These are phyloP conservation scores for Notiomystis cincta DNA, from an alignment of 2,113 vertebrate genomes.

Conservation along the genomic window DNA sequence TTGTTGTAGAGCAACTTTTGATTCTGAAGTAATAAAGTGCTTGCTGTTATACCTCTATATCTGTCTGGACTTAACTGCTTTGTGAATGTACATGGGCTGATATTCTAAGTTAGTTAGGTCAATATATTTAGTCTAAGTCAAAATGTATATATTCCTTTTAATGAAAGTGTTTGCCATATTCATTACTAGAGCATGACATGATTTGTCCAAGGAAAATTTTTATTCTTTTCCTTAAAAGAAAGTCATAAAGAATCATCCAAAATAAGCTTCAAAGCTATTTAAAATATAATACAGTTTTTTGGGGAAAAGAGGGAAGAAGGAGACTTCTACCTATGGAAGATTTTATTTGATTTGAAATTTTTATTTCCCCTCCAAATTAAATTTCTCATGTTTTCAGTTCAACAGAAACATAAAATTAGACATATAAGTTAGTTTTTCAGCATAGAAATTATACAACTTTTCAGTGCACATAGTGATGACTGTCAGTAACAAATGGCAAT, in stretches of 20 bases:
- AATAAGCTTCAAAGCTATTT: neutral
- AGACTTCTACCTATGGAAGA: neutral
- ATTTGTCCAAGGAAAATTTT: neutral
- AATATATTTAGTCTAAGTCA: neutral
- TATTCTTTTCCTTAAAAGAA: neutral
- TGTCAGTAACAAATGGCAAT: neutral
- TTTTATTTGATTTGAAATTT: neutral
- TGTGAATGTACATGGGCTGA: neutral
- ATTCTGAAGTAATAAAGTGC: neutral
- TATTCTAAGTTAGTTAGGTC: neutral
- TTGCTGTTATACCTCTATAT: neutral
- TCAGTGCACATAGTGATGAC: neutral
- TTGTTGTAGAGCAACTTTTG: neutral
- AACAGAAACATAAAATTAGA: neutral
- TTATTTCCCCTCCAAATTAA: neutral
- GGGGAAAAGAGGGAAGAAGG: neutral
- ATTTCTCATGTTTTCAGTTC: neutral
- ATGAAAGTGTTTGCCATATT: neutral
- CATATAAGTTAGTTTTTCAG: accelerated
- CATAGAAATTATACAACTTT: neutral
- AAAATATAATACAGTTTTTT: neutral
- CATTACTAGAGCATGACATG: neutral
- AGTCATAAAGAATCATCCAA: neutral
- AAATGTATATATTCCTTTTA: neutral
- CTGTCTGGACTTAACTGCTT: neutral